Base-by-base conservation (phyloP, 2,113 vertebrate species). In the Pygoscelis antarcticus region DNA sequence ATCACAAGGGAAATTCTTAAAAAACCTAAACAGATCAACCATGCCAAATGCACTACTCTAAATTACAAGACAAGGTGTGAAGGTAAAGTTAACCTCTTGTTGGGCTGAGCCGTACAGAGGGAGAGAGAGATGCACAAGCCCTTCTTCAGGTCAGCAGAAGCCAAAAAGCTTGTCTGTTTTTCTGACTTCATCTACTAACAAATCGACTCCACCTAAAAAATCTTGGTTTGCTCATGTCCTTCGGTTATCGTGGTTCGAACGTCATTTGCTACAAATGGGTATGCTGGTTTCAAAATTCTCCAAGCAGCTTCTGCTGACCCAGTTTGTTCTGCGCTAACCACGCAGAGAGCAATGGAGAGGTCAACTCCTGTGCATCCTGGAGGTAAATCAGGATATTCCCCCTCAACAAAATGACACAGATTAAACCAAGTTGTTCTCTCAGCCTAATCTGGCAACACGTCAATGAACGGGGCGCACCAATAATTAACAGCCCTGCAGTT, bases 231-330 rank as follows among this genome's bases (percentile, higher is more conserved):
- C 72, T 86, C 34, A 3, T 0, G 3, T 44, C 34, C 87, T 82
- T 75, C 25, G 21, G 19, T 64, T 26, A 14, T 1, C 13, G 5
- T 1, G 25, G n/a, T 46, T 42, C 62, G 65, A 54, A 40, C 47
- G 32, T 11, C 5, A 9, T 13, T n/a, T 42, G 27, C 58, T 77
- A 38, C 44, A 81, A 83, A 69, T 3, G 22, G 32, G 32, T 17
- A 6, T 1, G 29, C 21, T 44, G 52, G 26, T 66, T 78, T 58
- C 34, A 44, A 76, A 86, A 91, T 61, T 72, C 87, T 60, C 58
- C 19, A 11, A 66, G 88, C 66, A 79, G 78, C 74, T 77, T 78
- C 42, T 1, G 69, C 90, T 93, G 94, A 89, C 92, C 92, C 94
- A 91, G 54, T 66, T 93, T 94, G 51, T 30, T 75, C 81, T 16